Base-by-base conservation (phyloP, 2,113 vertebrate species). In the Cebidichthys violaceus region DNA sequence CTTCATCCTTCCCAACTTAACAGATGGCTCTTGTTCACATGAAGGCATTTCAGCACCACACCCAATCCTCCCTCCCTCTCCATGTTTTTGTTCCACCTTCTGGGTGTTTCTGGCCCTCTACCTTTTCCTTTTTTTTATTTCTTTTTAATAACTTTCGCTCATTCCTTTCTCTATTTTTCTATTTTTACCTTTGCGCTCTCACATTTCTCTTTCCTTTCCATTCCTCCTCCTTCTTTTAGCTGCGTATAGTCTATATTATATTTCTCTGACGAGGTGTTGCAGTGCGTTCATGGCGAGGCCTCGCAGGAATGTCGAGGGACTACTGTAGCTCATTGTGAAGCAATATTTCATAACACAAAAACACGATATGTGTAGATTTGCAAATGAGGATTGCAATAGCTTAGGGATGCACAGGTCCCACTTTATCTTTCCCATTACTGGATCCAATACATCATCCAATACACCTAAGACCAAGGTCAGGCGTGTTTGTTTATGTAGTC, bases 11-110 rank as follows among this genome's bases (percentile, higher is more conserved):
- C 67, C 72, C 55, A 81, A 62, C 70, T 55, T 86, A 86, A 86
- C 92, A 91, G 81, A 90, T 87, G 83, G 82, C 83, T 74, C 61
- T 78, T 5, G 17, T 84, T 86, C 79, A 82, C 81, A 85, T 83
- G 78, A 88, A 87, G 1, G 79, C 82, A 74, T 85, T 87, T 88
- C 69, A 64, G 80, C 75, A 82, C 90, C 86, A 86, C 86, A 65
- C 90, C 85, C 84, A 86, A 10, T 62, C 29, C 54, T 6, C 18
- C 14, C 37, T 45, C 31, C 27, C 55, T 24, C 29, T 31, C 3
- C 55, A 2, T 75, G 69, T 64, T 80, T 75, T n/a, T 70, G 2
- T 72, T 50, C 33, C 60, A 69, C 69, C 59, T 70, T 55, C 29
- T 52, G 17, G 4, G 2, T 37, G 15, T 47, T 20, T 61, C 14